These are phyloP conservation scores for Empis livida DNA, from an alignment of 2,888 invertebrate species.

Conservation along the genomic window DNA sequence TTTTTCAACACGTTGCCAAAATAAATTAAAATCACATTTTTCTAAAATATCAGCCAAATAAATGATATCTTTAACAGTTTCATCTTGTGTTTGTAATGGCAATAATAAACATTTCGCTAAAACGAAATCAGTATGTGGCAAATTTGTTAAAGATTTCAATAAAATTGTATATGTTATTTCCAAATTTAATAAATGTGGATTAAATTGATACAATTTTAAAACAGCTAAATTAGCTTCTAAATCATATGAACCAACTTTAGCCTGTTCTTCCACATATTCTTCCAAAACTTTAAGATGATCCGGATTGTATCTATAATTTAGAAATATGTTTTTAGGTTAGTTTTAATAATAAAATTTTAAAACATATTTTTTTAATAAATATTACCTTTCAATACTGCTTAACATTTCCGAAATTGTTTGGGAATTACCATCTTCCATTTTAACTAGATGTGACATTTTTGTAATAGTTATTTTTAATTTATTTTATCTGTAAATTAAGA, in stretches of 20 bases:
- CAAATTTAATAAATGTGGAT: slow-evolving; percentile 72
- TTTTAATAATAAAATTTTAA: neutral
- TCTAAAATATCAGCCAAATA: slow-evolving; percentile 84
- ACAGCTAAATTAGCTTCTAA: slow-evolving; percentile 95
- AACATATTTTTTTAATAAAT: neutral
- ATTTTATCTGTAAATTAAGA: no score
- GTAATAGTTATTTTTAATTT: no score
- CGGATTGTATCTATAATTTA: slow-evolving; percentile 74
- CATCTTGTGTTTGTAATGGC: slow-evolving; percentile 60
- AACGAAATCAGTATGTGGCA: slow-evolving; percentile 96
- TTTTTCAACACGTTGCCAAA: slow-evolving; percentile 71
- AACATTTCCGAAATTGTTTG: slow-evolving; percentile 70
- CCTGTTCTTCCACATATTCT: slow-evolving; percentile 85
- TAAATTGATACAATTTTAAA: slow-evolving; percentile 92
- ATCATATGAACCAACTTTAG: slow-evolving; percentile 87
- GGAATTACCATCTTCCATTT: slow-evolving; percentile 36
- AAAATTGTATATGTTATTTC: slow-evolving; percentile 81
- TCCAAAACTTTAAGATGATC: slow-evolving; percentile 84
- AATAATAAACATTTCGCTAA: slow-evolving; percentile 93
- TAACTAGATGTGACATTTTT: slow-evolving; percentile 31
- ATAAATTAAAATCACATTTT: slow-evolving; percentile 81
- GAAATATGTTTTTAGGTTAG: slow-evolving; percentile 6
- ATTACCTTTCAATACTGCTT: slow-evolving; percentile 83
- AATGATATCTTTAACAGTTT: slow-evolving; percentile 77
- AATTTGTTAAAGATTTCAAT: slow-evolving; percentile 88